Evolutionary conservation across 1,140 invertebrate species (phyloP).

Genomic region (Orchestia grillus): DNA sequence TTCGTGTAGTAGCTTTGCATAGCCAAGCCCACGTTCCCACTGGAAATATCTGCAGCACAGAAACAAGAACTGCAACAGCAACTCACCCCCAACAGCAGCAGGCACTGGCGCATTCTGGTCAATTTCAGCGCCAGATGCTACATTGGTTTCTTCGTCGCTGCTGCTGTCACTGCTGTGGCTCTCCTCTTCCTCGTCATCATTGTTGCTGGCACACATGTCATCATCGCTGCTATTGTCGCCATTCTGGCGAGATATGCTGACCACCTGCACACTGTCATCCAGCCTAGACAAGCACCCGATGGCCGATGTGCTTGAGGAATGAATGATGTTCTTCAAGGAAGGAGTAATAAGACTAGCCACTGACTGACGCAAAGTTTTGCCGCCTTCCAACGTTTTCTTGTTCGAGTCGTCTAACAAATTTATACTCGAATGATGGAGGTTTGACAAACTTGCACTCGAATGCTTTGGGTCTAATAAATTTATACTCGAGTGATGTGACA

Average conservation of each 20-base stretch:
- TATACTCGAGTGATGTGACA: neutral
- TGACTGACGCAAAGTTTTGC: neutral
- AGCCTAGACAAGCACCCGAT: neutral
- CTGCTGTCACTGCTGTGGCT: neutral
- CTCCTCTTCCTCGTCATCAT: neutral
- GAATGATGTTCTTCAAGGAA: neutral
- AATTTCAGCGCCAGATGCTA: neutral
- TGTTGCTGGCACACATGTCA: neutral
- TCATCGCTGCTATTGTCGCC: neutral
- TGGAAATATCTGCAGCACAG: neutral
- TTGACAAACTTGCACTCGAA: too few species aligned
- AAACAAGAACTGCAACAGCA: neutral
- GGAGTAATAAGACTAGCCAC: neutral
- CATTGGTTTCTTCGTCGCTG: neutral
- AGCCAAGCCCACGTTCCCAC: too few species aligned
- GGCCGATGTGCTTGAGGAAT: neutral
- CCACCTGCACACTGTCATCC: slow-evolving; percentile 28
- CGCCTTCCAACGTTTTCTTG: neutral
- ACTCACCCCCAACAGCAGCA: neutral
- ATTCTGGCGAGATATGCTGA: neutral
- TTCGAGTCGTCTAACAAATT: neutral
- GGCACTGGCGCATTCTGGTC: neutral
- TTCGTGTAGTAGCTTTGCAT: too few species aligned
- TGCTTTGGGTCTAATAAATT: too few species aligned
- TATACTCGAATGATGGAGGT: neutral